These are phyloP conservation scores for Arctocebus calabarensis DNA, from an alignment of 2,797 vertebrate species.

Conservation along the genomic window DNA sequence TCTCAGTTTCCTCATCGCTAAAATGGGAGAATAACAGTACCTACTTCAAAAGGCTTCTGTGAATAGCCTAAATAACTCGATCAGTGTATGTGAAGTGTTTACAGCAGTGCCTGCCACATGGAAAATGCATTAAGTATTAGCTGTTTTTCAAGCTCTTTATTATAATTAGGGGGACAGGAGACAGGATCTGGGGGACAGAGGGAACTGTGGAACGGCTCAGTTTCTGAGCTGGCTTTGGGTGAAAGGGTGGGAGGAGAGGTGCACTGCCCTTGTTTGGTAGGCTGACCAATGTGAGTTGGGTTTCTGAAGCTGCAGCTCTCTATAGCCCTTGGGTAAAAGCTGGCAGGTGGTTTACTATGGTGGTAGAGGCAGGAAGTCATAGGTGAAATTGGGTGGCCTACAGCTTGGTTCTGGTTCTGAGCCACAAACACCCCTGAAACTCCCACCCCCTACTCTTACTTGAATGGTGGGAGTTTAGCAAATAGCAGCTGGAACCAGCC, in stretches of 20 bases:
- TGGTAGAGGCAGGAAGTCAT: neutral
- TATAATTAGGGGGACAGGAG: neutral
- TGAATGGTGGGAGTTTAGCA: neutral
- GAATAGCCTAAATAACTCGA: neutral
- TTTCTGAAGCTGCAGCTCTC: neutral
- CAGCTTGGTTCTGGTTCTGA: slow-evolving; percentile 17
- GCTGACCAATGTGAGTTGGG: neutral
- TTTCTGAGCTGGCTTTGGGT: neutral
- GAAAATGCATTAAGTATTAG: neutral
- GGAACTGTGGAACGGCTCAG: neutral
- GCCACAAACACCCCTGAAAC: neutral
- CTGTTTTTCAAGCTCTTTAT: neutral
- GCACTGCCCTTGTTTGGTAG: neutral
- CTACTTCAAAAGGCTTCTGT: neutral
- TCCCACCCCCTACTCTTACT: neutral
- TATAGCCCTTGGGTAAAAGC: neutral
- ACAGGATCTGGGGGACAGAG: neutral
- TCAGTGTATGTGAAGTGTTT: neutral
- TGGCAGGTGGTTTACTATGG: neutral
- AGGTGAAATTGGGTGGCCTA: neutral
- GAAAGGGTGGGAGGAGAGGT: neutral
- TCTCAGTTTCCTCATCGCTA: neutral
- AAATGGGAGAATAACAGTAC: neutral
- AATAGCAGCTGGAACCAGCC: neutral
- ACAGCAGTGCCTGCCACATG: neutral